Conservation (phyloP, 2,113 vertebrate species). For the Chelonoidis abingdonii region DNA sequence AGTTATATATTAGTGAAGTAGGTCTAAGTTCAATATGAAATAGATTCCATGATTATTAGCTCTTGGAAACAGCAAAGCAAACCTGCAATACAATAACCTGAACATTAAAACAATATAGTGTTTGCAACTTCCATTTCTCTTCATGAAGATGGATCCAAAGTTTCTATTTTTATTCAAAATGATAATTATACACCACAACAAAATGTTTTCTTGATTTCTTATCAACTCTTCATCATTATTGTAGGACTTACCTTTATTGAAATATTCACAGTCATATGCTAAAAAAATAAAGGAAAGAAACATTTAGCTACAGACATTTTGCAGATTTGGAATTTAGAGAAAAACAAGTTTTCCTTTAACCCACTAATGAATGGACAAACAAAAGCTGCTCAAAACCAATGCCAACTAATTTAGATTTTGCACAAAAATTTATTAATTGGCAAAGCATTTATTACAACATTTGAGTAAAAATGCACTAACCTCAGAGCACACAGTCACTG, state of each 20-base stretch:
- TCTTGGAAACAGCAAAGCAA: neutral
- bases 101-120: neutral
- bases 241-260: slow-evolving; percentile 92
- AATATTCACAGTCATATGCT: slow-evolving; percentile 99
- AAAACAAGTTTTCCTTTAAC: neutral
- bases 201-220: neutral
- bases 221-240: neutral
- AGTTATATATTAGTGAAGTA: accelerated
- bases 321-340: neutral
- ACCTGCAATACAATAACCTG: neutral
- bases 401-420: neutral
- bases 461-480: neutral
- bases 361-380: accelerated
- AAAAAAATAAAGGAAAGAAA: slow-evolving; percentile 68
- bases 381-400: neutral
- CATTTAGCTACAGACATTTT: neutral
- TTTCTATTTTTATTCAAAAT: neutral
- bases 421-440: neutral
- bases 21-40: neutral
- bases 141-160: neutral
- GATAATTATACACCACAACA: accelerated
- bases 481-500: neutral
- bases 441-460: neutral
- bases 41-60: neutral
- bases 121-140: neutral